Conservation (phyloP, 2,113 vertebrate genomes). For the Budorcas taxicolor region DNA sequence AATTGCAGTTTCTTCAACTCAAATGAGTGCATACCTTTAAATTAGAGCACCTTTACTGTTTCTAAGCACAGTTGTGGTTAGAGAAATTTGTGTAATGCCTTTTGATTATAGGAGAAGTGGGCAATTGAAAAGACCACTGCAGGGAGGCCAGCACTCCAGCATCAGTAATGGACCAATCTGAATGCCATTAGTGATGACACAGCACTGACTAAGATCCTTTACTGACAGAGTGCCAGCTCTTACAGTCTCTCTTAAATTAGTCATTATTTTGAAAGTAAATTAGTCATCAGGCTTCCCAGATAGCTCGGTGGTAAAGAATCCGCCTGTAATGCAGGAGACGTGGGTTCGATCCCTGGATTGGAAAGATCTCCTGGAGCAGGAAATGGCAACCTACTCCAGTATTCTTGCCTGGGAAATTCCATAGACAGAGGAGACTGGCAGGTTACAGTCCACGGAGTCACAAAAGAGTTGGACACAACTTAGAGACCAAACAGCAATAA, state of each 20-base stretch:
- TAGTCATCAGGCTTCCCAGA: not conserved
- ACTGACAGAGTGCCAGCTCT: not conserved
- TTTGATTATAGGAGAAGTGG: not conserved
- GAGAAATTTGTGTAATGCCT: slow-evolving; percentile 10
- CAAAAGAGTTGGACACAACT: not conserved
- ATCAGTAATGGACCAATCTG: not conserved
- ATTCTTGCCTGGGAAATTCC: not conserved
- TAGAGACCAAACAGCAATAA: not conserved
- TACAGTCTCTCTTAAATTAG: not conserved
- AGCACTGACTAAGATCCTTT: not conserved
- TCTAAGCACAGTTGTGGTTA: not conserved
- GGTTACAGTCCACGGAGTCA: not conserved
- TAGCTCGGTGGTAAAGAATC: not conserved
- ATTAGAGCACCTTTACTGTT: not conserved
- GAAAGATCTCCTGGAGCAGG: not conserved
- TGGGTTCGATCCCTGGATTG: not conserved
- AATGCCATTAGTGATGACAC: not conserved
- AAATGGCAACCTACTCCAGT: not conserved
- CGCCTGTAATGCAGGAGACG: not conserved
- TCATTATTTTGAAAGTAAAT: slow-evolving; percentile 17
- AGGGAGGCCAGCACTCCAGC: not conserved
- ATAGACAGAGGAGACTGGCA: not conserved
- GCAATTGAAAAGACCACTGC: slow-evolving; percentile 4
- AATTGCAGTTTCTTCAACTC: not conserved
- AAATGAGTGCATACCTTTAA: not conserved